Base-by-base conservation (phyloP, 2,113 vertebrate species). In the Mesoclemmys tuberculata region DNA sequence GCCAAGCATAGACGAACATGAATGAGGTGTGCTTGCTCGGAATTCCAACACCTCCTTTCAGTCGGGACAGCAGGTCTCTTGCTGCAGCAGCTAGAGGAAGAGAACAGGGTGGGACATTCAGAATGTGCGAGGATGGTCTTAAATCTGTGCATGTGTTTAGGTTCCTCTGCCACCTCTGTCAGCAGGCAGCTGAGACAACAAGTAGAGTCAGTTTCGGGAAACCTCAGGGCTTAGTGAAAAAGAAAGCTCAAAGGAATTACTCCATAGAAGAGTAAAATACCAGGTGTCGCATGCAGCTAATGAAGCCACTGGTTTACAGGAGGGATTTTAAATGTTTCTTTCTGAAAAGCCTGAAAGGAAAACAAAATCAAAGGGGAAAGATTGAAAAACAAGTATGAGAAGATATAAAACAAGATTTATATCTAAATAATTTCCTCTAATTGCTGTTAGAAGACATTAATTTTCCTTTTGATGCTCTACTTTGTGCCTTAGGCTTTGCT, bases 391-490 rank as follows among this genome's bases (percentile, higher is more conserved):
- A 98, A 97, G 98, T 97, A 97, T 96, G 97, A 97, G 97, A 98
- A 98, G 98, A 98, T 98, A 98, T 97, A 97, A 98, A 98, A 98
- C 98, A 98, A 98, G 98, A 98, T 98, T 98, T 98, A 98, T 98
- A 98, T 98, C 98, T 97, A 96, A 98, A 97, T 98, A 98, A 98
- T 98, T 98, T 98, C 98, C 98, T 98, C 98, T 98, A 98, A 98
- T 98, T 98, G 98, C 98, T 98, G 97, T 98, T 98, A 98, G 98
- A 98, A 98, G 97, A 98, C 98, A 98, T 98, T 98, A 96, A 98
- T 98, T 98, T 98, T 98, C 96, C 97, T 98, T 98, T 98, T 98
- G 98, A 98, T 98, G 98, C 97, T 98, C 94, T 94, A 97, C 96
- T 97, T 85, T 84, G 82, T 93, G 98, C 98, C 98, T 96, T 88